Base-by-base conservation (phyloP, 2,797 vertebrate genomes). In the Amphiprion clarkii region DNA sequence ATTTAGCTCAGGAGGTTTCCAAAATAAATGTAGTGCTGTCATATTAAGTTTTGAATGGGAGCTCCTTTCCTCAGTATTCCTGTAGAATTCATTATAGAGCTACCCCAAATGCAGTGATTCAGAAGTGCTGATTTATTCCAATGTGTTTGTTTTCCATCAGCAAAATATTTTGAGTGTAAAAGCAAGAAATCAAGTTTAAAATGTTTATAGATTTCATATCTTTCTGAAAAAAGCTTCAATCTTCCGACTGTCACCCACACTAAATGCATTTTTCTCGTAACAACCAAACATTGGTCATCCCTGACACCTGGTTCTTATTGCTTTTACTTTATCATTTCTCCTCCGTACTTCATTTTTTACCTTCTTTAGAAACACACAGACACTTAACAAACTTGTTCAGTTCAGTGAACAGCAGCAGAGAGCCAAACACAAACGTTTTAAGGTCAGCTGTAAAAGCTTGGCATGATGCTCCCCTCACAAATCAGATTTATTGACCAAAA, bases 21-120 rank as follows among this genome's bases (percentile, higher is more conserved):
- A 58, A 63, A 83, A 84, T 54, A 83, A 81, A 85, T 81, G 76
- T 55, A 29, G 1, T 11, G 67, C 59, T 80, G 66, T 77, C 76
- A 71, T 27, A 51, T 78, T 73, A 54, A 33, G 36, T 64, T 71
- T 72, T 58, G 49, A 71, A 72, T 17, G 39, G 57, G 66, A 67
- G 40, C 66, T 74, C 7, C 36, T 66, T 67, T 74, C 55, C 64
- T 77, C 61, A 23, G 2, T 16, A 57, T 71, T 36, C 46, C 36
- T 0, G 3, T 14, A 27, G 2, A 78, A 68, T 77, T 51, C 71
- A 78, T 73, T 33, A 40, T 74, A 33, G 59, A 73, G 59, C 60
- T 19, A 33, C 52, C n/a, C 62, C 53, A 74, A 66, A 78, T 8
- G 58, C 29, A 55, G 17, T 55, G 56, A 71, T 70, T 87, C 54